A percentile compares a stretch with the other conserved stretches of the same genome.
These are phyloP conservation scores for Eublepharis macularius DNA, from an alignment of 2,113 vertebrate genomes.

Conservation along the genomic window DNA sequence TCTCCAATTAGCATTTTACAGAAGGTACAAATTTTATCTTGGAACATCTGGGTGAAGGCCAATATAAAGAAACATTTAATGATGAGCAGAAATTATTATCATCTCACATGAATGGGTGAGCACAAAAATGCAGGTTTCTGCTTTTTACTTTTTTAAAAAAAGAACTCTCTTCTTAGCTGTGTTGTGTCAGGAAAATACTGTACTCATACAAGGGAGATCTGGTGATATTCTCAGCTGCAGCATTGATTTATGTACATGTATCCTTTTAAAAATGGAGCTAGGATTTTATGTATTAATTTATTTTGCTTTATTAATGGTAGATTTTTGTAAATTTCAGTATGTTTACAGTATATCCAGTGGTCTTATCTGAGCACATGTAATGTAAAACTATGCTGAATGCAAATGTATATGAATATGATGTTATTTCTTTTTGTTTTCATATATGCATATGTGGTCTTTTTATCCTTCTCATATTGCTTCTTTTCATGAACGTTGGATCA, in stretches of 20 bases:
- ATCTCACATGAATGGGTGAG: not conserved
- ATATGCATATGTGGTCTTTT: too few relatives aligned
- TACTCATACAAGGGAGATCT: not conserved
- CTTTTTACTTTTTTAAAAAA: not conserved
- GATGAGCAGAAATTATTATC: constrained; percentile 6
- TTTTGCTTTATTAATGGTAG: too few relatives aligned
- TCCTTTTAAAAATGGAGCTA: not conserved
- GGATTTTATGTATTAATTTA: not conserved
- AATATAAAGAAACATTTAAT: not conserved
- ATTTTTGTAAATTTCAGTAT: not conserved
- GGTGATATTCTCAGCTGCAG: not conserved
- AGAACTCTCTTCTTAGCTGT: not conserved
- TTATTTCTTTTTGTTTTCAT: too few relatives aligned
- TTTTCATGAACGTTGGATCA: too few relatives aligned
- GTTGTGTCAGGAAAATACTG: not conserved
- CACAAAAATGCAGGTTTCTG: not conserved
- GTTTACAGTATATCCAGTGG: not conserved
- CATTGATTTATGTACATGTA: not conserved
- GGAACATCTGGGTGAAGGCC: not conserved
- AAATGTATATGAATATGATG: too few relatives aligned
- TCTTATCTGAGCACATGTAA: not conserved
- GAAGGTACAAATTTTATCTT: constrained; percentile 19
- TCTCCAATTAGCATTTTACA: constrained; percentile 23
- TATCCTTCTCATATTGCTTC: too few relatives aligned
- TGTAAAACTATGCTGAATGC: not conserved